Evolutionary conservation across 1,140 invertebrate species (phyloP).

Genomic region (Bombus pyrosoma): DNA sequence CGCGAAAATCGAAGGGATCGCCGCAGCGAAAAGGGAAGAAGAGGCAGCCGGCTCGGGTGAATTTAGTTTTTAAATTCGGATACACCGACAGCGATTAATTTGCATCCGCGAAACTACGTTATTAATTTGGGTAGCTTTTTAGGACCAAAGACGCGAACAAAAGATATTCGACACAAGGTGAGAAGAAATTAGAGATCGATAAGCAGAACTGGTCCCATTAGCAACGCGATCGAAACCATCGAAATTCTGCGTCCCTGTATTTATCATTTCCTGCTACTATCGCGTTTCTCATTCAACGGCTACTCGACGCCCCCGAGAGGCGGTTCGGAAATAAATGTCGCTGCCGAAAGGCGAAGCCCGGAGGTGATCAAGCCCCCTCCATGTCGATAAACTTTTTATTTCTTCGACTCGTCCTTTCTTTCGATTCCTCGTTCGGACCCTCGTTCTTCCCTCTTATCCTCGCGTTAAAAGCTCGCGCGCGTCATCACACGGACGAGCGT

Average conservation of each 20-base stretch:
- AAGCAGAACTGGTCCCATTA: conserved; percentile 50
- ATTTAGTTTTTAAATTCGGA: no score
- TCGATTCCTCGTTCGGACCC: conserved; percentile 54
- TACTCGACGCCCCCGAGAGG: conserved; percentile 2
- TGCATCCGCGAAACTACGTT: no score
- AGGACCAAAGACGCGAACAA: not conserved
- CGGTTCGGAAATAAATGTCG: conserved; percentile 47
- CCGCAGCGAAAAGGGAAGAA: no score
- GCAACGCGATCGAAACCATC: conserved; percentile 36
- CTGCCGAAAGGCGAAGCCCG: conserved; percentile 41
- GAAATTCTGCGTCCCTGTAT: conserved; percentile 28
- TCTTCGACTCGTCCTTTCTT: conserved; percentile 39
- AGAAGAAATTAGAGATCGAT: conserved; percentile 44
- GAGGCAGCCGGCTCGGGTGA: no score
- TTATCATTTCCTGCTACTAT: conserved; percentile 50
- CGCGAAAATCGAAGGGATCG: no score
- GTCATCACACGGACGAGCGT: conserved; percentile 58
- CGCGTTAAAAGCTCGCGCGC: conserved; percentile 68
- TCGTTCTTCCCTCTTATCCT: conserved; percentile 62
- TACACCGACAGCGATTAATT: no score
- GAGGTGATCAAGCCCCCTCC: conserved; percentile 33
- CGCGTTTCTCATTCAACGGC: not conserved
- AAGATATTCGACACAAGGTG: not conserved
- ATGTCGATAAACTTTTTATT: conserved; percentile 26
- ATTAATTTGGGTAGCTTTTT: not conserved